Evolutionary conservation across 2,113 vertebrate species (phyloP), one percentile per base, ranked within the genome.

Genomic region (Eclectus roratus): DNA sequence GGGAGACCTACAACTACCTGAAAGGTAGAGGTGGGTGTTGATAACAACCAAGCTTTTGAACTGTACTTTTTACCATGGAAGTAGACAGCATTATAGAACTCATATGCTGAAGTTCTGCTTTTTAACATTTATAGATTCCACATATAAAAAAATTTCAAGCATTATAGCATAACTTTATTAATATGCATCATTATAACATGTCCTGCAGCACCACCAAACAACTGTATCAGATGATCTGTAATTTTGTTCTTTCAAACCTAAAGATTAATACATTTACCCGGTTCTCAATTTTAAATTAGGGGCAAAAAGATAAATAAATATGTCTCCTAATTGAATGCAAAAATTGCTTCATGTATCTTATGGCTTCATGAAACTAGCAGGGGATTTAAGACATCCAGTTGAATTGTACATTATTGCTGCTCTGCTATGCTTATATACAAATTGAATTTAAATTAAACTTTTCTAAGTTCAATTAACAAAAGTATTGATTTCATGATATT

Each of bases 381-480:
- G 37, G 17, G 50, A 93, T 89, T 93, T 82, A 93, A 71, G 82
- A 31, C 10, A 79, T 61, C 6, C 31, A 78, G 18, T 55, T 83
- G 27, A 65, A 60, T 56, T 87, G 25, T 63, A 81, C 29, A 37
- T 88, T 88, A 77, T 74, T 95, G 58, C 29, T 94, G 18, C 53
- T 95, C 56, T 93, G 15, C 43, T 95, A 55, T 9, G 19, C 64
- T 83, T 94, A n/a, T 24, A 90, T 92, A 88, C 6, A 92, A 87
- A 85, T 35, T 87, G 5, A 93, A 37, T 72, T 91, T 78, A 85
- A 91, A 53, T 86, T 91, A 35, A 35, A 55, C 37, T 3, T 83
- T 63, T 84, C 96, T 96, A 60, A 84, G 11, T 92, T 84, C 43
- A 95, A 39, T 92, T 93, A 94, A 63, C 10, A 89, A 65, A 92